Conservation (phyloP, 1,140 invertebrate species). For the Physella acuta region DNA sequence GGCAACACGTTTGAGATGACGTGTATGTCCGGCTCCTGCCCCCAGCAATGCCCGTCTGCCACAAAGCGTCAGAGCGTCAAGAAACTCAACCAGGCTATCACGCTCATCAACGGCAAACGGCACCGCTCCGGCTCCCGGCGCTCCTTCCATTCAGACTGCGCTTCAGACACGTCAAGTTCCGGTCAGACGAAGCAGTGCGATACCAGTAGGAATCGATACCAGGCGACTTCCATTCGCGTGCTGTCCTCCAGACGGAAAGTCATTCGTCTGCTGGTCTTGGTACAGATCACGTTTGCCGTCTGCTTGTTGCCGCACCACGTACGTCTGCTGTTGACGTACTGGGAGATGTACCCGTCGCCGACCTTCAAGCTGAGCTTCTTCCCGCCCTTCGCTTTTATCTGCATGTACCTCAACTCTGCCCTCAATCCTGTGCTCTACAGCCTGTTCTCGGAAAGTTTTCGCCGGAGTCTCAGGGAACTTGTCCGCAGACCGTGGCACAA, state of each 20-base stretch:
- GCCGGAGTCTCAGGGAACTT: constrained; percentile 47
- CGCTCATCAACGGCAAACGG: neutral
- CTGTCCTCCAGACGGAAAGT: constrained; percentile 56
- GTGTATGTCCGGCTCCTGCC: neutral
- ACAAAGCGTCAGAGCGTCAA: neutral
- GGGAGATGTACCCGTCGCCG: constrained; percentile 45
- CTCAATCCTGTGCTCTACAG: constrained; percentile 81
- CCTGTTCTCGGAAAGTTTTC: constrained; percentile 71
- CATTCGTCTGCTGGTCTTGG: constrained; percentile 76
- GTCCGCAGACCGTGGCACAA: neutral
- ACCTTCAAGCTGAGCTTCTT: constrained; percentile 73
- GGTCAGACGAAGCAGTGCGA: constrained; percentile 62
- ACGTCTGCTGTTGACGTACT: constrained; percentile 74
- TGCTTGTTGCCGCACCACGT: constrained; percentile 84
- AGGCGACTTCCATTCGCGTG: constrained; percentile 32
- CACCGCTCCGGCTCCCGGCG: neutral
- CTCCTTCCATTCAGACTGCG: neutral
- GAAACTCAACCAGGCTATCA: neutral
- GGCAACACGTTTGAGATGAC: neutral
- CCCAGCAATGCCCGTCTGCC: neutral
- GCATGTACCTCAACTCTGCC: constrained; percentile 80
- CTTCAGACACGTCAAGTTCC: neutral
- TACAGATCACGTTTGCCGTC: constrained; percentile 78
- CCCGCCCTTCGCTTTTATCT: constrained; percentile 69
- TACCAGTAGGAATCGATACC: constrained; percentile 65